Conservation (phyloP, 2,797 vertebrate species). For the Mionectes olivaceus region DNA sequence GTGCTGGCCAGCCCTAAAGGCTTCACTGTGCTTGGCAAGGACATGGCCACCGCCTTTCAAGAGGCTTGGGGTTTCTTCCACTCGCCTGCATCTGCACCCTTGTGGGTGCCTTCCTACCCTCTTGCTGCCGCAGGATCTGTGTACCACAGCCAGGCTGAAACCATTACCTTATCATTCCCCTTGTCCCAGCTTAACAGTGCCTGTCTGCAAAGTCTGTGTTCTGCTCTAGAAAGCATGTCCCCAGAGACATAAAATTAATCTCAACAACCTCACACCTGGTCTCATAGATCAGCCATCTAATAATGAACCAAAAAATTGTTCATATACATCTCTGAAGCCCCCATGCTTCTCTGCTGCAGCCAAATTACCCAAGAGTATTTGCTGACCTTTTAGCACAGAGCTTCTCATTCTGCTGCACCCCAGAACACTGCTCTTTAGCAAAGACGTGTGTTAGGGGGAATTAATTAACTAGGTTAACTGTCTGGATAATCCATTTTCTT, state of each 20-base stretch:
- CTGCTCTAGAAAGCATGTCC: not conserved
- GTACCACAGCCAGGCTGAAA: not conserved
- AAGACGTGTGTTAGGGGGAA: not conserved
- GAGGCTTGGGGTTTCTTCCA: not conserved
- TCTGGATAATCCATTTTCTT: constrained; percentile 40
- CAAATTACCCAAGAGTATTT: not conserved
- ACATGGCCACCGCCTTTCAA: rapidly evolving
- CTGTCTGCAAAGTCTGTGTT: not conserved
- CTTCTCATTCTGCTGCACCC: not conserved
- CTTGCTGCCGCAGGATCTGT: not conserved
- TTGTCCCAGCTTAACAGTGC: not conserved
- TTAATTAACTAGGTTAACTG: constrained; percentile 47
- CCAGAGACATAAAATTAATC: not conserved
- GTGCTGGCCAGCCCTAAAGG: not conserved
- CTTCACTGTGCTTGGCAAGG: not conserved
- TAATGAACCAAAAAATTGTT: not conserved
- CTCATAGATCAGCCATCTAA: not conserved
- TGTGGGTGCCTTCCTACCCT: not conserved
- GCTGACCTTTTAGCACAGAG: not conserved
- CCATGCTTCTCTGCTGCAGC: not conserved
- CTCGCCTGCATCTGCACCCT: rapidly evolving
- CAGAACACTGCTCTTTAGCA: not conserved
- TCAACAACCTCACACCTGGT: not conserved
- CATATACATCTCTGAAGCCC: not conserved
- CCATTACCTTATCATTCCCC: not conserved